Percentiles rank a stretch among this genome's conserved stretches.
These are phyloP conservation scores for Habroteleia sp. DNA, from an alignment of 2,888 invertebrate genomes.

Conservation along the genomic window DNA sequence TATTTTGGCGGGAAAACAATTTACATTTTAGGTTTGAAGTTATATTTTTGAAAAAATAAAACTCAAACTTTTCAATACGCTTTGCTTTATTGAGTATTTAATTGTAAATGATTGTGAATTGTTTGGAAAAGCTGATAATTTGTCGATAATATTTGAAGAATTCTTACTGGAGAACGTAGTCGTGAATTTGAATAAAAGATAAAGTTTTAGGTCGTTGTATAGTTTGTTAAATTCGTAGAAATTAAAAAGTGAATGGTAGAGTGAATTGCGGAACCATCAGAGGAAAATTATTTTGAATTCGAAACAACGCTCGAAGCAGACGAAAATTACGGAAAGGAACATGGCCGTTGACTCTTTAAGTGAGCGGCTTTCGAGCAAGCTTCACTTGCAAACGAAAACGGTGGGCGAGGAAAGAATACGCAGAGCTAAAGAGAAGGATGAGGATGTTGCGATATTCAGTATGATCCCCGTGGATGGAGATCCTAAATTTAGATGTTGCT, in stretches of 20 bases:
- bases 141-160: conserved; percentile 11
- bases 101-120: too few relatives aligned
- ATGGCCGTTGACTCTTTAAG: conserved; percentile 91
- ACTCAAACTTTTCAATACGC: too few relatives aligned
- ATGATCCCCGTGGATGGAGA: conserved; percentile 91
- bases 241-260: conserved; percentile 19
- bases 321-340: conserved; percentile 27
- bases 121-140: conserved; percentile 15
- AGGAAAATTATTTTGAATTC: conserved; percentile 34
- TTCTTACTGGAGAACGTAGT: conserved; percentile 10
- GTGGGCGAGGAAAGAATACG: conserved; percentile 91
- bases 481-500: conserved; percentile 88
- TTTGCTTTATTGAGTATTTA: too few relatives aligned
- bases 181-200: conserved; percentile 20
- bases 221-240: conserved; percentile 4
- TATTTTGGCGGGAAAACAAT: conserved; percentile 9
- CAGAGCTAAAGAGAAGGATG: conserved; percentile 90
- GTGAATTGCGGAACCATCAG: conserved; percentile 32
- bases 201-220: conserved; percentile 40
- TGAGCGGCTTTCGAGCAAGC: conserved; percentile 86
- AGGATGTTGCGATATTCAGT: conserved; percentile 93
- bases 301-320: conserved; percentile 33
- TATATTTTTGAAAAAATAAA: too few relatives aligned
- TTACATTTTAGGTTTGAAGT: too few relatives aligned
- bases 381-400: conserved; percentile 88